These are phyloP conservation scores for Rhagonycha fulva DNA, from an alignment of 2,888 invertebrate genomes.

Conservation along the genomic window DNA sequence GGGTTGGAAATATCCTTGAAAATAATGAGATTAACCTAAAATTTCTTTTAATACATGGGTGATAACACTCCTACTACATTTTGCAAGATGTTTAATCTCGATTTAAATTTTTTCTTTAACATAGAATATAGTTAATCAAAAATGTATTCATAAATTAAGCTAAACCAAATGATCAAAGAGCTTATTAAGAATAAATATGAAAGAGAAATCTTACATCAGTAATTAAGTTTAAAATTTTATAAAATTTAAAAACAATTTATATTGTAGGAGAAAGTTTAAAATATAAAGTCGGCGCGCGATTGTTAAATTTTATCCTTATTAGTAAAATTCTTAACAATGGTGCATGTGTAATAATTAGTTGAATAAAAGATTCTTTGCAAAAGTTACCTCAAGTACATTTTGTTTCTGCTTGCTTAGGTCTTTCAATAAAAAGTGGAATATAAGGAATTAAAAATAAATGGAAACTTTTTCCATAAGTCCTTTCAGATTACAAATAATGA, in stretches of 20 bases:
- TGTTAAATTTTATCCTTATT: neutral
- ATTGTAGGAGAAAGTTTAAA: neutral
- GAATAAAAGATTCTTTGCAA: slow-evolving; percentile 13
- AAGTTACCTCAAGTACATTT: slow-evolving; percentile 28
- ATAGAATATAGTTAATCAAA: neutral
- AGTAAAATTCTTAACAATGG: neutral
- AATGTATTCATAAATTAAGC: neutral
- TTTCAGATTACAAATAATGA: slow-evolving; percentile 57
- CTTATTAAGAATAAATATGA: neutral
- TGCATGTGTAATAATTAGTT: neutral
- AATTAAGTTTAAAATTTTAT: slow-evolving; percentile 6
- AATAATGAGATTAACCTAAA: neutral
- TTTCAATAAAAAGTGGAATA: slow-evolving; percentile 57
- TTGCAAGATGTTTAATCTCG: neutral
- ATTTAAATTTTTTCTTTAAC: neutral
- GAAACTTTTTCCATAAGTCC: slow-evolving; percentile 58
- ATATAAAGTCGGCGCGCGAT: neutral
- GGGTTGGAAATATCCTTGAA: neutral
- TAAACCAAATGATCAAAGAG: neutral
- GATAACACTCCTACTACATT: neutral
- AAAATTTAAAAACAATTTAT: neutral
- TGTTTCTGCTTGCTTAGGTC: slow-evolving; percentile 35
- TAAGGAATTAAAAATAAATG: slow-evolving; percentile 58
- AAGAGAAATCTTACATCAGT: neutral
- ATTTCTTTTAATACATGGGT: neutral